Evolutionary conservation across 1,140 invertebrate genomes (phyloP).

Genomic region (Anastrepha ludens): DNA sequence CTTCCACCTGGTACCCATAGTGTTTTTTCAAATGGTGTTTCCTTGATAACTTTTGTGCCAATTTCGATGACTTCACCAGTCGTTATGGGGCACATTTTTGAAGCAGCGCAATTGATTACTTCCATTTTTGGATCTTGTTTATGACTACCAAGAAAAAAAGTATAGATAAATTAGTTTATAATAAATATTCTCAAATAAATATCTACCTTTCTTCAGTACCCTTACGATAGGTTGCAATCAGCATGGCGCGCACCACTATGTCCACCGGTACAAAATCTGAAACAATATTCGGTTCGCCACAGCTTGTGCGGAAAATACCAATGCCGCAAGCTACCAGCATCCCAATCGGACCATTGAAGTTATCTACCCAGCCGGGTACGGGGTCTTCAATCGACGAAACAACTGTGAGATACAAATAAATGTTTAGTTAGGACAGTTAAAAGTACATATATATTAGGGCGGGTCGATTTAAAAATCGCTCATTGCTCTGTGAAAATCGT

Average conservation of each 20-base stretch:
- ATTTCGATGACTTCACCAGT: conserved; percentile 78
- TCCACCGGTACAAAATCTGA: conserved; percentile 93
- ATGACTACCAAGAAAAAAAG: background rate
- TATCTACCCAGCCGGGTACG: conserved; percentile 91
- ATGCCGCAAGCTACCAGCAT: conserved; percentile 82
- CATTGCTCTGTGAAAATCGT: too few relatives aligned
- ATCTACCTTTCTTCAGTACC: conserved; percentile 62
- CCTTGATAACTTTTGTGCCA: conserved; percentile 75
- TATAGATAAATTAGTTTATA: background rate
- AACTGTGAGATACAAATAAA: conserved; percentile 72
- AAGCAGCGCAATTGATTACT: conserved; percentile 82
- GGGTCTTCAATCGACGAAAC: conserved; percentile 81
- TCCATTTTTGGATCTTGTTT: conserved; percentile 65
- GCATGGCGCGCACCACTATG: conserved; percentile 86
- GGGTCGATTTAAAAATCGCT: too few relatives aligned
- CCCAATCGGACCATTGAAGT: conserved; percentile 94
- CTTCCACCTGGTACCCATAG: conserved; percentile 81
- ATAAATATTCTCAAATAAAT: background rate
- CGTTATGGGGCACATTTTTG: conserved; percentile 81
- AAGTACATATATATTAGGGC: too few relatives aligned
- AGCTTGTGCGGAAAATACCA: conserved; percentile 82
- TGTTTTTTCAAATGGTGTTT: conserved; percentile 80
- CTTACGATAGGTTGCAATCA: conserved; percentile 84
- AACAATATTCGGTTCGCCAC: conserved; percentile 78
- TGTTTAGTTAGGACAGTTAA: background rate